Base-by-base conservation (phyloP, 2,113 vertebrate species). In the Dasypus novemcinctus region DNA sequence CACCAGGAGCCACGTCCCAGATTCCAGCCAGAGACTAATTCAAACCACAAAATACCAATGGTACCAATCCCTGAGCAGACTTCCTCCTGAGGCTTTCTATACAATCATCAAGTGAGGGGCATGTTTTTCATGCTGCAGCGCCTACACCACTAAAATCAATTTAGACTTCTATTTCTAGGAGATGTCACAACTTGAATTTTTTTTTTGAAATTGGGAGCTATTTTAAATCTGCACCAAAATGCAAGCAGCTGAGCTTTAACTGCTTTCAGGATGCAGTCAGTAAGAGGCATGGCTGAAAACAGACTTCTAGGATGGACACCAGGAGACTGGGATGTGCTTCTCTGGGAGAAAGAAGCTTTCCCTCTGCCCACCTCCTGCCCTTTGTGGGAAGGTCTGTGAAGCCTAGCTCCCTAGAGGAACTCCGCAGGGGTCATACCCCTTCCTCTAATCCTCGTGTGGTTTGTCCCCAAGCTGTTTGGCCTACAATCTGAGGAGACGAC, bases 401-500 rank as follows among this genome's bases (percentile, higher is more conserved):
- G 61, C 61, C n/a, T 38, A 69, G 68, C 20, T 15, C 20, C 25
- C 61, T 3, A 83, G 57, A 72, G 49, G 46, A 89, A 17, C 31
- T n/a, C 41, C 18, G 31, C 33, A 85, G 76, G 59, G 7, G 59
- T 25, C 38, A 76, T 38, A 61, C 29, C 2, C 71, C 33, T 74
- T 75, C 54, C 38, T 87, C 38, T 76, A 64, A 89, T 71, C 82
- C 68, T 93, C 1, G 4, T 21, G 71, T 49, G 69, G 74, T 71
- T 81, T 79, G 33, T 68, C 11, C 88, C 38, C 59, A 10, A 33
- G 79, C 38, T 52, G 66, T 49, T 63, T 92, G 93, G 90, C 59
- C 94, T 90, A 33, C 5, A 66, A 96, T 94, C 79, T 94, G 96
- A 96, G 86, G 52, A 97, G 76, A 97, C 79, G 92, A 96, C 90